A percentile compares a stretch with the other conserved stretches of the same genome.
Evolutionary conservation across 2,888 invertebrate species (phyloP).

Genomic region (Muscina levida): DNA sequence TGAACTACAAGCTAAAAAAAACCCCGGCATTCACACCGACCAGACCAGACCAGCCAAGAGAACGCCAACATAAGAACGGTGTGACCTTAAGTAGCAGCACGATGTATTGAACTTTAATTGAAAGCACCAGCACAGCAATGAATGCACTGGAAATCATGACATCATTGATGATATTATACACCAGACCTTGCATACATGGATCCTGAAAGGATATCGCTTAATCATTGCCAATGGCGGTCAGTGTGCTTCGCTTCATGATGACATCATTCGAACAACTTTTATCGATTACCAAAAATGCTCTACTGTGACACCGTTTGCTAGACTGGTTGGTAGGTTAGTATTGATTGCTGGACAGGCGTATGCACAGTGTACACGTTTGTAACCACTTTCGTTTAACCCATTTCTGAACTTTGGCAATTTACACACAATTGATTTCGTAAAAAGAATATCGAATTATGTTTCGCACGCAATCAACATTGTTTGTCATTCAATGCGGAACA

Average conservation of each 20-base stretch:
- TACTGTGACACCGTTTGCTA: neutral
- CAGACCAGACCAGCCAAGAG: slow-evolving; percentile 36
- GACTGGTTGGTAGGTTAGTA: neutral
- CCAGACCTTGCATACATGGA: neutral
- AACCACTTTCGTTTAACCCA: slow-evolving; percentile 36
- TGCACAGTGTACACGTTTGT: neutral
- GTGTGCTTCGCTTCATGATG: neutral
- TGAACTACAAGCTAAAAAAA: slow-evolving; percentile 26
- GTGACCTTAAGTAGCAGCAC: slow-evolving; percentile 20
- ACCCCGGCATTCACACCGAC: too few relatives aligned
- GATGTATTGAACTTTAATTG: slow-evolving; percentile 31
- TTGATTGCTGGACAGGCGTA: neutral
- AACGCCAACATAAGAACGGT: slow-evolving; percentile 30
- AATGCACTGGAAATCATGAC: slow-evolving; percentile 7
- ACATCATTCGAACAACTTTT: slow-evolving; percentile 21
- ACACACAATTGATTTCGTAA: slow-evolving; percentile 34
- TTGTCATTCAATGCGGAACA: slow-evolving; percentile 2
- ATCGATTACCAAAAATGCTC: neutral
- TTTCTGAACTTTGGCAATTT: slow-evolving; percentile 42
- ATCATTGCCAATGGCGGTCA: neutral
- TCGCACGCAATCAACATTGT: neutral
- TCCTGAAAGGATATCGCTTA: slow-evolving; percentile 18
- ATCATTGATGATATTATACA: slow-evolving; percentile 1
- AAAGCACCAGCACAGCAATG: neutral
- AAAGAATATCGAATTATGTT: slow-evolving; percentile 10